Conservation (phyloP, 2,113 vertebrate species). For the Nothocercus julius region DNA sequence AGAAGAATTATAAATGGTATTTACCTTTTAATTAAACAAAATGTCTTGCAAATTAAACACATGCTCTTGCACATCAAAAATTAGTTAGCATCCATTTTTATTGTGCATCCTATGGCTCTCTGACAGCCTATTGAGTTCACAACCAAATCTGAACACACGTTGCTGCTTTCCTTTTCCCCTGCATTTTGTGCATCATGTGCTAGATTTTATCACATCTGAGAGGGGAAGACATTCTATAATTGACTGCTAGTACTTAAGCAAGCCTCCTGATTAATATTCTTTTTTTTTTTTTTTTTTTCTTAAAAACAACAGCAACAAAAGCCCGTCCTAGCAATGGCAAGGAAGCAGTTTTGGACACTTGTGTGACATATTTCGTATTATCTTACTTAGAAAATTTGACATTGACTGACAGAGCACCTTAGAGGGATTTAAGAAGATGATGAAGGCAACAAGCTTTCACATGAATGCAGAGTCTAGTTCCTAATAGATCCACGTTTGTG, state of each 20-base stretch:
- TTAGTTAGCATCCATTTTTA: constrained; percentile 73
- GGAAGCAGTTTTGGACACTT: constrained; percentile 72
- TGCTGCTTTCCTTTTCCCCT: background rate
- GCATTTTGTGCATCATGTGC: background rate
- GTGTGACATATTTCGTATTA: constrained; percentile 74
- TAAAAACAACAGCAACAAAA: background rate
- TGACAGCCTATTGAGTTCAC: constrained; percentile 35
- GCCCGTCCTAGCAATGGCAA: constrained; percentile 54
- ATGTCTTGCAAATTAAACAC: constrained; percentile 77
- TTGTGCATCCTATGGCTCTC: constrained; percentile 56
- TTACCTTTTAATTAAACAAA: constrained; percentile 84
- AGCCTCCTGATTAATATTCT: constrained; percentile 43
- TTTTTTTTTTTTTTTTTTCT: constrained; percentile 39
- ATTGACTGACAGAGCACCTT: constrained; percentile 81
- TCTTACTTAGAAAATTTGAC: constrained; percentile 74
- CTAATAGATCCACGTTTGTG: constrained; percentile 74
- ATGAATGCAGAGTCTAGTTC: constrained; percentile 62
- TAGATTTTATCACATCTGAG: constrained; percentile 44
- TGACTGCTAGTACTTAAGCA: constrained; percentile 53
- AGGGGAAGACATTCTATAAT: background rate
- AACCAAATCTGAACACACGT: constrained; percentile 9
- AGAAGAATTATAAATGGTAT: constrained; percentile 79
- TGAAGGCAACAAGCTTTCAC: constrained; percentile 67
- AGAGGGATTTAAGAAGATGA: constrained; percentile 72
- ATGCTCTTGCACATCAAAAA: constrained; percentile 76